Base-by-base conservation (phyloP, 1,140 invertebrate genomes). In the Thaumatotibia leucotreta region DNA sequence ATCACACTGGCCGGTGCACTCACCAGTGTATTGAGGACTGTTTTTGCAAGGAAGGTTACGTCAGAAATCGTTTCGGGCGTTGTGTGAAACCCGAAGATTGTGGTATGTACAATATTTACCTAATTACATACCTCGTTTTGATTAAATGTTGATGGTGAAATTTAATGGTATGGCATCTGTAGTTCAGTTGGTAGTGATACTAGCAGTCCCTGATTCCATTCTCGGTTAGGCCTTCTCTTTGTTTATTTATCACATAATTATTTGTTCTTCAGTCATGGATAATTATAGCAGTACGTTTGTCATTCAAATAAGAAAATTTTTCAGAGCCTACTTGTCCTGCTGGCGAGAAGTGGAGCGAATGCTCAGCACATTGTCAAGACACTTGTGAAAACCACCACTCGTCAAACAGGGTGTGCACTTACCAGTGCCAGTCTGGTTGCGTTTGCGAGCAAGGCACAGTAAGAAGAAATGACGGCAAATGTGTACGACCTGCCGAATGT, bases 11-110 rank as follows among this genome's bases (percentile, higher is more conserved):
- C 20, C 1, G 32, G 1, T 70, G 69, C 39, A 32, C 65, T 20
- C 6, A 22, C 0, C 27, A 45, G 4, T 70, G 69, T 33, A 20
- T 67, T 32, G 17, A 29, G 31, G 66, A 64, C 1, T 71, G 69
- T 50, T 68, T 68, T 63, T 71, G 69, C 61, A 49, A 65, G 27
- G 23, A 31, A 8, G 72, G 68, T n/a, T 66, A 63, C 65, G 72
- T 70, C 4, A 62, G 68, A 49, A 45, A 67, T 63, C 24, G 29
- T 14, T 24, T 64, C 10, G 61, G 61, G 14, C n/a, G 52, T 17
- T 73, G 72, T 24, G 54, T 73, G 4, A 61, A 23, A 11, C 11
- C 50, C 4, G 54, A 52, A 52, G 24, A 70, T 4, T 73, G 72
- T 66, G 62, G 68, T 65, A 17, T 64, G 49, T 52, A 17, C 45